Base-by-base conservation (phyloP, 2,113 vertebrate species). In the Bagarius yarrelli region DNA sequence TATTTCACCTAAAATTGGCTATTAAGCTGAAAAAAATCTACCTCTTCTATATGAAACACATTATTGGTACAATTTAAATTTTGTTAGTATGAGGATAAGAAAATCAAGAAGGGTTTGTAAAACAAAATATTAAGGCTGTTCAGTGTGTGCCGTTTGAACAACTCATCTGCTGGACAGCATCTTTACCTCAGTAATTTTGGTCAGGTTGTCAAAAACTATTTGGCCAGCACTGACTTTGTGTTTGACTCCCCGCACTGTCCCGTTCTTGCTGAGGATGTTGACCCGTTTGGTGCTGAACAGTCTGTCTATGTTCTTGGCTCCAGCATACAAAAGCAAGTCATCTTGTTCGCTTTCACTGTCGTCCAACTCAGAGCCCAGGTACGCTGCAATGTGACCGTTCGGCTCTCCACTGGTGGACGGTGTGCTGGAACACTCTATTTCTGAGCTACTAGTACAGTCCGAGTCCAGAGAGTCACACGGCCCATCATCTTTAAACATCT, bases 181-280 rank as follows among this genome's bases (percentile, higher is more conserved):
- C 40, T 19, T 94, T 92, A 99, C 97, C 93, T 94, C 92, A 83
- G 91, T 93, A 25, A 93, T 90, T 85, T 91, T 93, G 78, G 94
- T 91, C 78, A 99, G 89, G 87, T 96, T 98, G 88, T 96, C 93
- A 90, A 99, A 99, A 21, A 97, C 94, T 50, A 93, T 94, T 92
- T 99, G 97, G 53, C 96, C 96, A 14, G 97, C 96, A 19, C 95
- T 97, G 91, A 99, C 97, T 95, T 99, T 99, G 84, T 99, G 94
- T 86, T 96, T 98, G 86, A 99, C 96, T 44, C 97, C 97, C 85
- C 97, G 93, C 50, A 99, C 95, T 23, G 97, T 99, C 59, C 97
- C 97, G 0, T 99, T 99, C 90, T 97, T 98, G 88, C 97, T 99
- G 83, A 98, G 92, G 85, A 99, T 99, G 90, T 99, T 97, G 89